These are phyloP conservation scores for Dendrocincla tyrannina DNA, from an alignment of 2,797 vertebrate genomes.

Conservation along the genomic window DNA sequence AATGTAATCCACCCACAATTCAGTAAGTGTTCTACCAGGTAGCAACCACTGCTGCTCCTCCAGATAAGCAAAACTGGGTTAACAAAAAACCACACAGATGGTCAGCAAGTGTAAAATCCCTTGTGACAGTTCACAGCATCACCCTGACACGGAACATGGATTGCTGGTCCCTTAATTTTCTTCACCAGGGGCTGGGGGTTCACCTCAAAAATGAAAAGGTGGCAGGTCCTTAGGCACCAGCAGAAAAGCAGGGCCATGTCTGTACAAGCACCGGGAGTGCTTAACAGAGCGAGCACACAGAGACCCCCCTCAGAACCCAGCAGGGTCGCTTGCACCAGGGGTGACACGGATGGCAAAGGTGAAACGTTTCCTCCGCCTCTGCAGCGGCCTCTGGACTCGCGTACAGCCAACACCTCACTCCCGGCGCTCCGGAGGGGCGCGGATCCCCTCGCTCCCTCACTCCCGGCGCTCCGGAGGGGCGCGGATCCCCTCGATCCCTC, in stretches of 20 bases:
- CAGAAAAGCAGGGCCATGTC: background rate
- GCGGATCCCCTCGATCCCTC: too few species aligned
- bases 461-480: background rate
- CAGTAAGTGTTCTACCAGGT: background rate
- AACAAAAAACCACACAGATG: background rate
- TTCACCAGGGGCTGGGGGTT: background rate
- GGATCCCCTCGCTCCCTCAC: accelerated
- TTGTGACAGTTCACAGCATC: accelerated
- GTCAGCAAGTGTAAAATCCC: background rate
- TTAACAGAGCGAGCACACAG: too few species aligned
- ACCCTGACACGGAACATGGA: background rate
- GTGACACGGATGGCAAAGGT: accelerated
- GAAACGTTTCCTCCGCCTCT: accelerated
- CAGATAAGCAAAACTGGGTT: background rate
- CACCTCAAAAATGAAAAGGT: background rate
- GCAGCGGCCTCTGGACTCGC: accelerated
- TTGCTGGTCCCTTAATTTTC: background rate
- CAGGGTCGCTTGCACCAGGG: background rate
- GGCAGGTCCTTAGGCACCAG: background rate
- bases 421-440: background rate
- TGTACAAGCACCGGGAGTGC: background rate
- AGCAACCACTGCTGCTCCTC: accelerated
- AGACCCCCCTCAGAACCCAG: background rate
- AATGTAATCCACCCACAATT: background rate
- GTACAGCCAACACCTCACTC: too few species aligned